Base-by-base conservation (phyloP, 1,140 invertebrate genomes). In the Aporrectodea caliginosa region DNA sequence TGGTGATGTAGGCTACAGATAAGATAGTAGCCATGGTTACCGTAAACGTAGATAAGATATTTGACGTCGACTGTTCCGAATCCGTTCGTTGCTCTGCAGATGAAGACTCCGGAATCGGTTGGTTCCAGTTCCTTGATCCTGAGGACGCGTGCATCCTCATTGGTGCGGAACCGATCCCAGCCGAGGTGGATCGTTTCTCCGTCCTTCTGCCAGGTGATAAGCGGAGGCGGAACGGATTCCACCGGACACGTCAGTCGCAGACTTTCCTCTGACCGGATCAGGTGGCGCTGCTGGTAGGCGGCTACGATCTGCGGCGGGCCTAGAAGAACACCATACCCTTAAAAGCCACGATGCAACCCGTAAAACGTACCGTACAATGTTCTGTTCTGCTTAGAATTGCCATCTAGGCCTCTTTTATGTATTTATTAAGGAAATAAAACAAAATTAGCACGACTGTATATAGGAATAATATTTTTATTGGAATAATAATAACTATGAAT, bases 171-270 rank as follows among this genome's bases (percentile, higher is more conserved):
- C 22, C 85, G 79, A 27, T 69, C 91, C 92, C 75, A 92, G 82
- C 77, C 91, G 85, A 30, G 91, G 90, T 85, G 91, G 89, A 86
- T 86, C 69, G 81, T 79, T 73, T 86, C 84, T 35, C 85, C 85
- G 80, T 89, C 86, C 83, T 89, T 85, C 75, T 81, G 82, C 88
- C 88, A 89, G 78, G 85, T 82, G 43, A 86, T 84, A n/a, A 87
- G 80, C 1, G 86, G 84, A n/a, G 70, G 43, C 43, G 43, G 43
- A 58, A 58, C 43, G 6, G 43, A 58, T 58, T 58, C 43, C 43
- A 58, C 43, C 43, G 43, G 6, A 58, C 43, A 58, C 43, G 43
- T 58, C 43, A 58, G 43, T 12, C 43, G 43, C 6, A 58, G 6
- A 22, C 43, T 58, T 6, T 58, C 43, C 22, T 22, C 43, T 6